Evolutionary conservation across 1,140 invertebrate species (phyloP), one percentile per base, ranked within the genome.

Genomic region (Heterodera carotae): DNA sequence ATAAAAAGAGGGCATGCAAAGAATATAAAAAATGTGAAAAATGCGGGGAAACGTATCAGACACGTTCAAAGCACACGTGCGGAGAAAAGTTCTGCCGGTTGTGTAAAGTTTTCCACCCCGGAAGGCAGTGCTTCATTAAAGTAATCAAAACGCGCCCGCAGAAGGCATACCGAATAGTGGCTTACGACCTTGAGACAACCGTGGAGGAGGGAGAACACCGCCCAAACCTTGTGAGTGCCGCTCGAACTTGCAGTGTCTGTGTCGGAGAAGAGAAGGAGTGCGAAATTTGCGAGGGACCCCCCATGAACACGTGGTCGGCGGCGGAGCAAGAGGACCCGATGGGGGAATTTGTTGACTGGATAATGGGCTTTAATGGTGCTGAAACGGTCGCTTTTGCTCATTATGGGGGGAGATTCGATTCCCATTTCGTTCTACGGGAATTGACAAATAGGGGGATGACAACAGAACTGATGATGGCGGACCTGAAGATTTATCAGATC

Each of bases 71-170:
- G 29, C 66, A 68, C n/a, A n/a, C n/a, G 0, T 67, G 64, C n/a
- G n/a, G n/a, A n/a, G n/a, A n/a, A n/a, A n/a, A n/a, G n/a, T n/a
- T n/a, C n/a, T n/a, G n/a, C n/a, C 64, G 34, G 22, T 36, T 1
- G 0, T 69, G 67, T 69, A 25, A 25, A 25, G 67, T 25, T 69
- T 69, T 29, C 29, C 67, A 69, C 27, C 67, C 67, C 1, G 27
- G 48, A 12, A 33, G 67, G 27, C 34, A 43, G 10, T 69, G 67
- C 12, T 69, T 31, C 12, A 69, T 69, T n/a, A 68, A 5, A n/a
- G 29, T 5, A 29, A 22, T 29, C 34, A 68, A 68, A 39, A 29
- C n/a, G 4, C 36, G 36, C 36, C 36, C 36, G 4, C 36, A 10
- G 36, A n/a, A n/a, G n/a, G n/a, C n/a, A n/a, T 39, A 39, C 10